Conservation (phyloP, 1,140 invertebrate species). For the Trichonephila inaurata region DNA sequence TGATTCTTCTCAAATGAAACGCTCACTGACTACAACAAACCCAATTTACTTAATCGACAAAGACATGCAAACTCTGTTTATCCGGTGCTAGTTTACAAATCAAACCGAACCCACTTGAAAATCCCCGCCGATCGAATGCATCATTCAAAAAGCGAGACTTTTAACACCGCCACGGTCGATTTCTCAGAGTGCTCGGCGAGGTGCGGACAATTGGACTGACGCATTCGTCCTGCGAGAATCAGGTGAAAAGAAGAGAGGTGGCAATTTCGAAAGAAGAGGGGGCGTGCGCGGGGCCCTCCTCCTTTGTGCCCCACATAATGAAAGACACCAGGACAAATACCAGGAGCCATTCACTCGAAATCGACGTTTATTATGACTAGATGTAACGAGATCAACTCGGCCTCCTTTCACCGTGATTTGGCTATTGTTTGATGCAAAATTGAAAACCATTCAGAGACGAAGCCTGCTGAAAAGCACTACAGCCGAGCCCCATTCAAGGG, state of each 20-base stretch:
- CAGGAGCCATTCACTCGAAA: constrained; percentile 67
- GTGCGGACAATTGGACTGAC: background rate
- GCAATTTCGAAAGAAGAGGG: background rate
- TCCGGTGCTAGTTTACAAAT: background rate
- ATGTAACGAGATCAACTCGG: constrained; percentile 74
- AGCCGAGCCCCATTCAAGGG: constrained; percentile 40
- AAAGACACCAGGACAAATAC: constrained; percentile 75
- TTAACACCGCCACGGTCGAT: background rate
- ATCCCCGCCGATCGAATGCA: background rate
- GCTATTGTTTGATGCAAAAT: constrained; percentile 74
- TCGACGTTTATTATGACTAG: constrained; percentile 69
- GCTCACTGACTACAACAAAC: too few relatives aligned
- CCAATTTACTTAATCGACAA: background rate
- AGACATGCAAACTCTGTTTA: background rate
- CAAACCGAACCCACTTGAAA: background rate
- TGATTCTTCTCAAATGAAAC: too few relatives aligned
- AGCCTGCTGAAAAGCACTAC: constrained; percentile 33
- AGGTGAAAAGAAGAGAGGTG: constrained; percentile 10
- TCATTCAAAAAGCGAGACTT: background rate
- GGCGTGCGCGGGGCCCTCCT: too few relatives aligned
- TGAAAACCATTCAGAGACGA: constrained; percentile 72
- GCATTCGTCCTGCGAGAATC: background rate
- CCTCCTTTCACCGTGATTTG: constrained; percentile 74
- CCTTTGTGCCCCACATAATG: constrained; percentile 66
- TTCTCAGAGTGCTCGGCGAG: background rate